A percentile compares a stretch with the other conserved stretches of the same genome.
Evolutionary conservation across 2,797 vertebrate genomes (phyloP).

Genomic region (Zalophus californianus): DNA sequence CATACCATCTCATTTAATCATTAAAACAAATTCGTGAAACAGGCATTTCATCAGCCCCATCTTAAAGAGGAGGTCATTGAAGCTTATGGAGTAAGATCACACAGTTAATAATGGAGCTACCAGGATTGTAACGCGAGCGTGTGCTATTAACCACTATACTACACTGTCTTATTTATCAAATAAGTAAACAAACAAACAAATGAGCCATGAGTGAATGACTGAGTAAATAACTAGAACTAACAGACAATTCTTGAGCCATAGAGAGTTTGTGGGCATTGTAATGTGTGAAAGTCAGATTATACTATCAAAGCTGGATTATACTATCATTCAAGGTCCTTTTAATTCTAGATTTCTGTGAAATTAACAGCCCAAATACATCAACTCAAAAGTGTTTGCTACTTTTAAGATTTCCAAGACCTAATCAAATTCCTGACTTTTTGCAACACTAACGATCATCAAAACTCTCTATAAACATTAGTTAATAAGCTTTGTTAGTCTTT

Average conservation of each 20-base stretch:
- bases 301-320: not conserved
- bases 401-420: not conserved
- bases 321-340: conserved; percentile 5
- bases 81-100: not conserved
- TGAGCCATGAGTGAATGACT: not conserved
- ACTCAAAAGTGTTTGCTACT: not conserved
- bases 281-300: not conserved
- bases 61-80: not conserved
- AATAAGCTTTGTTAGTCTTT: not conserved
- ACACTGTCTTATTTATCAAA: not conserved
- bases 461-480: not conserved
- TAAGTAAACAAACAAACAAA: not conserved
- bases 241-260: not conserved
- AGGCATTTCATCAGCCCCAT: not conserved
- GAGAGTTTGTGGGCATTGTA: not conserved
- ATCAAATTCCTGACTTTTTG: not conserved
- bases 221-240: conserved; percentile 39
- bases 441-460: not conserved
- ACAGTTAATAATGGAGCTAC: not conserved
- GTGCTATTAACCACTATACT: not conserved
- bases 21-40: not conserved
- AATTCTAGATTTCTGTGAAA: conserved; percentile 1
- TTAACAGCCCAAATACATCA: conserved; percentile 46
- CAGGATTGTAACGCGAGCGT: not conserved
- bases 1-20: conserved; percentile 17